Base-by-base conservation (phyloP, 2,113 vertebrate species). In the Prietella phreatophila region DNA sequence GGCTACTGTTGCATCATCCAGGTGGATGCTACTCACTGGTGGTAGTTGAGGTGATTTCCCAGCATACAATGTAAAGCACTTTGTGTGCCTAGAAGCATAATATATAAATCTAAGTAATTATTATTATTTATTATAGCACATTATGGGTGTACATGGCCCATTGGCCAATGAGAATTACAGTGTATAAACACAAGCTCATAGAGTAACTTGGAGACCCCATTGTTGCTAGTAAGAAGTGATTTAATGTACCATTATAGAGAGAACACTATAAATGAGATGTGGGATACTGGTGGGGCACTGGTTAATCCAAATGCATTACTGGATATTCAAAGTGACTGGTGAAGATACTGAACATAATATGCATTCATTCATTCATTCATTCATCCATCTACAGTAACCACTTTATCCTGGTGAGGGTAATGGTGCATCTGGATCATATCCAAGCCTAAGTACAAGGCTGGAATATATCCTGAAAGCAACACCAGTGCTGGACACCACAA, bases 371-470 rank as follows among this genome's bases (percentile, higher is more conserved):
- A 76, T 53, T 53, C 27, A 76, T 73, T 4, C 47, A 47, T 78
- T n/a, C 11, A 30, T 79, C 19, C 76, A 80, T 80, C 15, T 30
- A 80, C 27, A 55, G 76, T 55, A 80, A 80, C 25, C 50, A 30
- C 15, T 53, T 80, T 80, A 80, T 80, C 50, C 50, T 80, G 76
- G 50, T 19, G 14, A 30, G 76, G 76, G 27, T 80, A 80, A 80
- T 80, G 76, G 76, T 19, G 50, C 17, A n/a, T 53, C 76, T 78
- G 75, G 75, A 78, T 78, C 22, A 10, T 80, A 33, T 80, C 76
- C 47, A 80, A 80, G 6, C 20, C 50, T 55, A 55, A 80, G 50
- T 55, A 50, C 42, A 53, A 53, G 75, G 25, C 75, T 53, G 5
- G 5, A 53, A 78, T 53, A 78, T 8, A 56, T 50, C 47, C 15